These are phyloP conservation scores for Chrysina gloriosa DNA, from an alignment of 2,888 invertebrate species.

Conservation along the genomic window DNA sequence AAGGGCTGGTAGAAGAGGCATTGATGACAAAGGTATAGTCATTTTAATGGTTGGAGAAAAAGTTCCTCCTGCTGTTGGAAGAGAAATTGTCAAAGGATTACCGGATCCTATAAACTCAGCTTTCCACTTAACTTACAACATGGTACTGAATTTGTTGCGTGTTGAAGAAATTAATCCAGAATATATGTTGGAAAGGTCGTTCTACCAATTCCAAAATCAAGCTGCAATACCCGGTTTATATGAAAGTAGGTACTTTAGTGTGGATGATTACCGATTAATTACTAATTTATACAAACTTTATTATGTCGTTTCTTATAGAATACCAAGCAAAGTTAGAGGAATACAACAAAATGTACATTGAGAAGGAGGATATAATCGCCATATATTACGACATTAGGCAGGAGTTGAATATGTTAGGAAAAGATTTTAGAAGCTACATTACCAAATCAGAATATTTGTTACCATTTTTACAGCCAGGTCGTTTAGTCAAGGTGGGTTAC, in stretches of 20 bases:
- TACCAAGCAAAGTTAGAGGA: constrained; percentile 75
- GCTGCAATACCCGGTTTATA: constrained; percentile 90
- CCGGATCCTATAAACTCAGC: constrained; percentile 98
- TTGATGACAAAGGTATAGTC: constrained; percentile 97
- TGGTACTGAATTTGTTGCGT: constrained; percentile 95
- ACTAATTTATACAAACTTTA: neutral
- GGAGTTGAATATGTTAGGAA: constrained; percentile 80
- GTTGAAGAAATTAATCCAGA: constrained; percentile 99
- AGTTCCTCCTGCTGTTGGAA: constrained; percentile 82
- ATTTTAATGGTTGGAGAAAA: constrained; percentile 99
- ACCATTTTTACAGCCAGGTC: constrained; percentile 94
- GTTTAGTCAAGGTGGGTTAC: constrained; percentile 83
- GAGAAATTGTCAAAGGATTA: constrained; percentile 83
- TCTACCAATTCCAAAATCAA: constrained; percentile 99
- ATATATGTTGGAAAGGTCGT: constrained; percentile 98
- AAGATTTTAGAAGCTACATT: constrained; percentile 82
- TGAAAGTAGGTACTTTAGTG: constrained; percentile 76
- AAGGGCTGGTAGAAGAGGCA: constrained; percentile 94
- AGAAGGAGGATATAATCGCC: constrained; percentile 80
- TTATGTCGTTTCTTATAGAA: constrained; percentile 65
- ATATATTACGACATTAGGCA: constrained; percentile 88
- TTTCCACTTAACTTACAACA: constrained; percentile 99
- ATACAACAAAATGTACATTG: constrained; percentile 73
- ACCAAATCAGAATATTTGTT: constrained; percentile 89
- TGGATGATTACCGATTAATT: neutral